Conservation (phyloP, 2,113 vertebrate species). For the Antechinus stuartii region DNA sequence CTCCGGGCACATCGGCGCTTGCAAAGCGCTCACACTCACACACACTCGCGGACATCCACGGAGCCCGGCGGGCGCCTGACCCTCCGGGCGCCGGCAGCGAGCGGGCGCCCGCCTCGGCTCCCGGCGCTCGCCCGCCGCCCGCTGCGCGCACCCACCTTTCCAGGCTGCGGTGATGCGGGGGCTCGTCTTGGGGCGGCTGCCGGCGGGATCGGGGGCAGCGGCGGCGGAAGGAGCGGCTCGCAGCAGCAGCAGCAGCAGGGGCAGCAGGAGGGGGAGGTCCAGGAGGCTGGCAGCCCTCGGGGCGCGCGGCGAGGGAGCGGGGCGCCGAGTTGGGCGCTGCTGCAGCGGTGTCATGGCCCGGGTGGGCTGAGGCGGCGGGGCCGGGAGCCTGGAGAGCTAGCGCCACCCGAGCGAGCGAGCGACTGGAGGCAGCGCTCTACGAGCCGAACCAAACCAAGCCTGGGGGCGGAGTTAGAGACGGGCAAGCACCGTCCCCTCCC, state of each 20-base stretch:
- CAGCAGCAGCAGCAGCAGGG: constrained; percentile 50
- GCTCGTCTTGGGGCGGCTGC: constrained; percentile 67
- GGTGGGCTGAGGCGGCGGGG: neutral
- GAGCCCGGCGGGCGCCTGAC: constrained; percentile 31
- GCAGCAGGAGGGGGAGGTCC: constrained; percentile 7
- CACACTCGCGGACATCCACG: constrained; percentile 53
- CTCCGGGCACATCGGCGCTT: constrained; percentile 30
- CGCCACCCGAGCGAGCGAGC: neutral
- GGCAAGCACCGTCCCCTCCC: neutral
- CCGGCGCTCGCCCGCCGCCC: constrained; percentile 23
- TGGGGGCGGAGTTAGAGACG: neutral
- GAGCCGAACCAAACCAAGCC: neutral
- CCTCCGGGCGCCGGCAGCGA: constrained; percentile 35
- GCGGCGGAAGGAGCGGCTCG: constrained; percentile 45
- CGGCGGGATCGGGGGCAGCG: constrained; percentile 1
- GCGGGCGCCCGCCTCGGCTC: neutral
- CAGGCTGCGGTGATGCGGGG: constrained; percentile 75
- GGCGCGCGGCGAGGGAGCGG: constrained; percentile 67
- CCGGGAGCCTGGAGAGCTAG: neutral
- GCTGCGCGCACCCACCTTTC: constrained; percentile 72
- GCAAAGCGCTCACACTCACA: constrained; percentile 15
- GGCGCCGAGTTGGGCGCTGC: constrained; percentile 67
- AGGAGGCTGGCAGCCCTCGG: constrained; percentile 48
- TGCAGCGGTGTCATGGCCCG: constrained; percentile 77
- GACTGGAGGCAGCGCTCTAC: neutral